Conservation (phyloP, 1,140 invertebrate genomes). For the Manduca sexta region DNA sequence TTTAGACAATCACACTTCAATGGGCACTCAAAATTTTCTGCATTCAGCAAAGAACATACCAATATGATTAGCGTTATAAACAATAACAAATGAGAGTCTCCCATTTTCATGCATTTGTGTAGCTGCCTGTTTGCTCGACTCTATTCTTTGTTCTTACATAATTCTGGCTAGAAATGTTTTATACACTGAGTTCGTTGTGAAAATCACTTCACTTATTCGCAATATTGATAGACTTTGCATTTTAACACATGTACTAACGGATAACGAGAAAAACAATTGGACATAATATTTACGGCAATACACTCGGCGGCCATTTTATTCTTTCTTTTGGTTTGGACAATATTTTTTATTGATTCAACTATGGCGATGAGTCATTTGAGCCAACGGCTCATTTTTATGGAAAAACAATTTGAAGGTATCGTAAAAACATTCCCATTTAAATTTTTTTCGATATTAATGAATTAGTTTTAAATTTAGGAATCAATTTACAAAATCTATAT, state of each 20-base stretch:
- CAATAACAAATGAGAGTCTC: constrained; percentile 58
- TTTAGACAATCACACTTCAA: constrained; percentile 75
- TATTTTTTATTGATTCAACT: constrained; percentile 2
- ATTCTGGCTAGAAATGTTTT: constrained; percentile 31
- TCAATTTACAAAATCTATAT: no score
- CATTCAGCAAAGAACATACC: constrained; percentile 43
- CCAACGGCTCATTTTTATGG: not conserved
- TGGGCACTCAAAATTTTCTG: constrained; percentile 72
- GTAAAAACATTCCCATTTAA: no score
- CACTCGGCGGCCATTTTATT: constrained; percentile 60
- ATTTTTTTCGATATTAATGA: no score
- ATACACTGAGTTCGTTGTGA: constrained; percentile 19
- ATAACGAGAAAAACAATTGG: constrained; percentile 37
- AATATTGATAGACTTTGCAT: constrained; percentile 37
- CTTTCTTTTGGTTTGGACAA: not conserved
- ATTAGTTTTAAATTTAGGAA: no score
- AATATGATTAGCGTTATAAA: constrained; percentile 43
- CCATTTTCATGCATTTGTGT: constrained; percentile 67
- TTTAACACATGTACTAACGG: constrained; percentile 29
- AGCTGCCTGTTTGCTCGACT: constrained; percentile 34
- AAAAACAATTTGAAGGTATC: no score
- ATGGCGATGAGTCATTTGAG: not conserved
- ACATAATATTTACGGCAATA: constrained; percentile 46
- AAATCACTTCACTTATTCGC: constrained; percentile 33
- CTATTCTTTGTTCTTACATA: constrained; percentile 60